phyloP scores from a whole-genome alignment of 37 sponge, comb jelly and placozoan genomes.

The Chondrilla cf. caribensis region DNA sequence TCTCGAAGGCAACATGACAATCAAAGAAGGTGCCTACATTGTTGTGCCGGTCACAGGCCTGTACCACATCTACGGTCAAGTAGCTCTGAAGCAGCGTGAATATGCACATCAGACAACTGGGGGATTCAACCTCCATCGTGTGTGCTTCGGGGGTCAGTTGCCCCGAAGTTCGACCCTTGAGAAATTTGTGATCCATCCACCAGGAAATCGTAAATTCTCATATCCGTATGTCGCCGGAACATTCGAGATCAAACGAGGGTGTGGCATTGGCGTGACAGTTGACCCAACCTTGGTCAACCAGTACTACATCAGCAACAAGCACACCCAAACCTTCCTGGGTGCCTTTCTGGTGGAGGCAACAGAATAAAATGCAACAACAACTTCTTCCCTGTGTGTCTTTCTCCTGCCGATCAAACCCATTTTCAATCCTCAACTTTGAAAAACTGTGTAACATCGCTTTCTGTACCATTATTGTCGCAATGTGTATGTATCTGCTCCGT shows the following conservation, averaged over 20 bases:
- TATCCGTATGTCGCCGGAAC: slow-evolving; percentile 9
- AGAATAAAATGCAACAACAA: background rate
- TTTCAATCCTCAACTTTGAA: too few relatives aligned
- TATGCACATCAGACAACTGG: background rate
- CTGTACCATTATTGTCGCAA: too few relatives aligned
- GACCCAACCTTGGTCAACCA: background rate
- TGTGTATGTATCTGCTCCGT: too few relatives aligned
- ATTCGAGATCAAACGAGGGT: background rate
- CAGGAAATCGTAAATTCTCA: background rate
- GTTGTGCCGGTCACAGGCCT: background rate
- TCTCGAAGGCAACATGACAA: background rate
- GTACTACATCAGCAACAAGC: background rate
- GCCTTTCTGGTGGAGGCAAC: slow-evolving; percentile 2
- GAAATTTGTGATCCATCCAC: background rate
- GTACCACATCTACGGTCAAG: slow-evolving; percentile 6
- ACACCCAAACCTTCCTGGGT: background rate
- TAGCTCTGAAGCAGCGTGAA: background rate
- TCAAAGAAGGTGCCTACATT: background rate
- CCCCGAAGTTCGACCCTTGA: background rate
- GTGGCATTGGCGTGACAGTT: background rate
- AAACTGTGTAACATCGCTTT: too few relatives aligned
- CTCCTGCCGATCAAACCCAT: background rate
- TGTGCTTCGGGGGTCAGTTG: background rate
- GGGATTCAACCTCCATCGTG: background rate
- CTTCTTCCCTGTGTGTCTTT: background rate